Conservation (phyloP, 2,113 vertebrate genomes). For the Semicossyphus pulcher region DNA sequence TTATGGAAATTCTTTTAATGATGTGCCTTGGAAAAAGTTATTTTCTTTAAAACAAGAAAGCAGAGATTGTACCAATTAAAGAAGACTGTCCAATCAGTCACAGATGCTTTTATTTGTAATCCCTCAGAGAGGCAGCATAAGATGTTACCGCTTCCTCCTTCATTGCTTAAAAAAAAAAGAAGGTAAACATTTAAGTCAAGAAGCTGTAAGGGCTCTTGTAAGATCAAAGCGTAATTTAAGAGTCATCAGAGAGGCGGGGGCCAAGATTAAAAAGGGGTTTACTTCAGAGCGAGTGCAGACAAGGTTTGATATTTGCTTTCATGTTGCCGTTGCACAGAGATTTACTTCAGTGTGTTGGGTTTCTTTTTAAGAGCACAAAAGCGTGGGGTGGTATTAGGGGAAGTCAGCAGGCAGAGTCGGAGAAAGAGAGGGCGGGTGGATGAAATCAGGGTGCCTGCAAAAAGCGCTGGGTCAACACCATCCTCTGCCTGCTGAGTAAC, state of each 20-base stretch:
- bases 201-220: not conserved
- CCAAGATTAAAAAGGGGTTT: not conserved
- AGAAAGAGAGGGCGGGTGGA: not conserved
- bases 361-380: constrained; percentile 44
- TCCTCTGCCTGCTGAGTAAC: constrained; percentile 6
- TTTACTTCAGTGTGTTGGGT: constrained; percentile 39
- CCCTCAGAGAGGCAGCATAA: constrained; percentile 4
- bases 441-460: constrained; percentile 9
- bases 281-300: constrained; percentile 20
- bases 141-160: constrained; percentile 13
- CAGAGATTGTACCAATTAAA: constrained; percentile 58
- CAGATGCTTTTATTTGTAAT: constrained; percentile 21
- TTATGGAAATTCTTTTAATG: constrained; percentile 66
- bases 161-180: constrained; percentile 3
- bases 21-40: constrained; percentile 79
- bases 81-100: constrained; percentile 40
- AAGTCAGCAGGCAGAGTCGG: constrained; percentile 27
- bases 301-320: constrained; percentile 31
- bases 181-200: constrained; percentile 16
- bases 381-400: constrained; percentile 16
- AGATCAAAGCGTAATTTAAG: constrained; percentile 14
- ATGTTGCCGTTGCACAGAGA: constrained; percentile 66
- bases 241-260: constrained; percentile 1
- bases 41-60: constrained; percentile 51
- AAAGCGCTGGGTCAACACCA: not conserved